Percentiles rank a stretch among this genome's conserved stretches.
These are phyloP conservation scores for Daboia siamensis DNA, from an alignment of 2,113 vertebrate genomes.

Conservation along the genomic window DNA sequence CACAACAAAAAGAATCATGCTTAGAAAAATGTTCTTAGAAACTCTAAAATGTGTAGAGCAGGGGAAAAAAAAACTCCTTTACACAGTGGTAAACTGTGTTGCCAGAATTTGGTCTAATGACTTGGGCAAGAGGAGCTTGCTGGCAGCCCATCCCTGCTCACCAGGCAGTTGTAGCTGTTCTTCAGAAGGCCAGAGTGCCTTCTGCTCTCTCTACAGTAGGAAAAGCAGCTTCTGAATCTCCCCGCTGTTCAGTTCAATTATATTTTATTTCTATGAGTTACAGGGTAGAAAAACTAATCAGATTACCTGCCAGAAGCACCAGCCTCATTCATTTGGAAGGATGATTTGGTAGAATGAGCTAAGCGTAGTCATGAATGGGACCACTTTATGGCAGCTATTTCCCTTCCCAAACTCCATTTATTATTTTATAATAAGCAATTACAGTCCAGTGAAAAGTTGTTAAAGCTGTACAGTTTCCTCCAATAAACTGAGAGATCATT, in stretches of 20 bases:
- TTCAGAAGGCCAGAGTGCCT: neutral
- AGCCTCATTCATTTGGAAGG: constrained; percentile 46
- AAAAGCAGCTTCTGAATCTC: neutral
- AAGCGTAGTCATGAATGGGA: constrained; percentile 58
- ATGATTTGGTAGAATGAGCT: constrained; percentile 54
- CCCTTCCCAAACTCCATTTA: constrained; percentile 56
- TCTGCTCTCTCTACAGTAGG: neutral
- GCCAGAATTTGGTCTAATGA: neutral
- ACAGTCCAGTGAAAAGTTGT: constrained; percentile 54
- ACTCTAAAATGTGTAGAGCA: neutral
- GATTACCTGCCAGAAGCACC: constrained; percentile 9
- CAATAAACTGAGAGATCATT: neutral
- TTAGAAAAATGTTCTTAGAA: neutral
- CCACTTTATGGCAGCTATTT: constrained; percentile 56
- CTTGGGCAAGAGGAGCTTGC: neutral
- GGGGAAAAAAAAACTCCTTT: neutral
- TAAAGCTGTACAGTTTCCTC: constrained; percentile 13
- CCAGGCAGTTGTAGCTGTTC: neutral
- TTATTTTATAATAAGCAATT: constrained; percentile 62
- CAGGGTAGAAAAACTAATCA: constrained; percentile 32
- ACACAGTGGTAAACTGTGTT: neutral
- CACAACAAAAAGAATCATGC: neutral
- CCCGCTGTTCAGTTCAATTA: neutral
- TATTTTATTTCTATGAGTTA: constrained; percentile 36
- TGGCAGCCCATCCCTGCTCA: neutral